Percentiles rank a stretch among this genome's conserved stretches.
These are phyloP conservation scores for Stigmatopora nigra DNA, from an alignment of 2,113 vertebrate species.

Conservation along the genomic window DNA sequence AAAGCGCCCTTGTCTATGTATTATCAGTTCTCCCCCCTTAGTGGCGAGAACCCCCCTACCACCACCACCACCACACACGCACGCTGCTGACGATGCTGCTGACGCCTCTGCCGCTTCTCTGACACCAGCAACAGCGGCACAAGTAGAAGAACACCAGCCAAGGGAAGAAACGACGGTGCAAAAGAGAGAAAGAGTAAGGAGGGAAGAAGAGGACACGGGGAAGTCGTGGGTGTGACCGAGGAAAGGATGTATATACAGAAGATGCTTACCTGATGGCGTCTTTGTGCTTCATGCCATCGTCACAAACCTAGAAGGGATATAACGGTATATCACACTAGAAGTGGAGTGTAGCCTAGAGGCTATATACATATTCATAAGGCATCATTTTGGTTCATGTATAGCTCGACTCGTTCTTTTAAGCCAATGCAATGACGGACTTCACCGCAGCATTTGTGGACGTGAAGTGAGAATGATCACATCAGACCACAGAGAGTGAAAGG, in stretches of 20 bases:
- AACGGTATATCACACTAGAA: conserved; percentile 45
- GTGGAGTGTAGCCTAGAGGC: conserved; percentile 26
- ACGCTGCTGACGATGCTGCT: conserved; percentile 17
- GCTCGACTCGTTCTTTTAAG: conserved; percentile 12
- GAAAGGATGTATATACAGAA: conserved; percentile 44
- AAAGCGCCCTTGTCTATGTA: conserved; percentile 39
- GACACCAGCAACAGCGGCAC: conserved; percentile 20
- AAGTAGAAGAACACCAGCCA: conserved; percentile 18
- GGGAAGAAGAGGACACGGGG: conserved; percentile 56
- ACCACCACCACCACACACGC: conserved; percentile 45
- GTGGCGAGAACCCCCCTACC: conserved; percentile 52
- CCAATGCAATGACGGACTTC: conserved; percentile 19
- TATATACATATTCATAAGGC: conserved; percentile 47
- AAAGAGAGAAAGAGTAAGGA: conserved; percentile 55
- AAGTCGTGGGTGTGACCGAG: conserved; percentile 56
- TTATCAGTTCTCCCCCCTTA: conserved; percentile 43
- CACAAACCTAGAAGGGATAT: conserved; percentile 53
- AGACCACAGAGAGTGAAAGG: conserved; percentile 33
- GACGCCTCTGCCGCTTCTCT: conserved; percentile 21
- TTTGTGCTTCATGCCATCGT: conserved; percentile 56
- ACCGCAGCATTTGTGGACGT: conserved; percentile 27
- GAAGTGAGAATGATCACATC: conserved; percentile 50
- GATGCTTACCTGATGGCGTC: conserved; percentile 64
- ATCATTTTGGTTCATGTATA: conserved; percentile 43
- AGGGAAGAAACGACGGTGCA: conserved; percentile 35